Base-by-base conservation (phyloP, 2,888 invertebrate genomes). In the Pyrocoelia pectoralis region DNA sequence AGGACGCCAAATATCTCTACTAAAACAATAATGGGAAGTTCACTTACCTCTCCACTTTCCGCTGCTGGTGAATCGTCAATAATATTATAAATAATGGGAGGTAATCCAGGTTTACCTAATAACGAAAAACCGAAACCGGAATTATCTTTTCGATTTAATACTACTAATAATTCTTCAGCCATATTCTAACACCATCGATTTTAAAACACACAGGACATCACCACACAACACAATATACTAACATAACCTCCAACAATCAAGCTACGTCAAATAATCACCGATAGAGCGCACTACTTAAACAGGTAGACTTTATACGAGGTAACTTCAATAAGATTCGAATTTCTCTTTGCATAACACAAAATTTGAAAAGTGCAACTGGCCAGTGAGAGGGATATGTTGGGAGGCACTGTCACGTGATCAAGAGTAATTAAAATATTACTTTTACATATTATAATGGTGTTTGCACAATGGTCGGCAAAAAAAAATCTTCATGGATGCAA, bases 1-100 rank as follows among this genome's bases (percentile, higher is more conserved):
- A 33, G 48, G 56, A 61, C 61, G 61, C 56, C 56, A 56, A 56
- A 59, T 43, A 58, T 55, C 58, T 3, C 24, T 24, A 24, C 24
- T 58, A 63, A 63, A 63, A 55, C 58, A 58, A 58, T 58, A 57
- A 49, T 61, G 51, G 56, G 56, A 65, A 56, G 49, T 65, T 63
- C 55, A 65, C 88, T 87, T 86, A 93, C 93, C 90, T 92, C 89
- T 81, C 92, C 94, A 83, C 93, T 91, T 81, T 92, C 91, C 76
- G 94, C 94, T 72, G 95, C 95, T 82, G 95, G 95, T 76, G 95
- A 95, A 84, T 95, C 93, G 83, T 94, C 94, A 80, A 94, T 88
- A 80, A 95, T 94, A 85, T 94, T 91, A 85, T 94, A 95, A 83
- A 95, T 94, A 82, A 95, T 93, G 81, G 94, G 95, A 80, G 95